These are phyloP conservation scores for Brachionichthys hirsutus DNA, from an alignment of 2,113 vertebrate species.

Conservation along the genomic window DNA sequence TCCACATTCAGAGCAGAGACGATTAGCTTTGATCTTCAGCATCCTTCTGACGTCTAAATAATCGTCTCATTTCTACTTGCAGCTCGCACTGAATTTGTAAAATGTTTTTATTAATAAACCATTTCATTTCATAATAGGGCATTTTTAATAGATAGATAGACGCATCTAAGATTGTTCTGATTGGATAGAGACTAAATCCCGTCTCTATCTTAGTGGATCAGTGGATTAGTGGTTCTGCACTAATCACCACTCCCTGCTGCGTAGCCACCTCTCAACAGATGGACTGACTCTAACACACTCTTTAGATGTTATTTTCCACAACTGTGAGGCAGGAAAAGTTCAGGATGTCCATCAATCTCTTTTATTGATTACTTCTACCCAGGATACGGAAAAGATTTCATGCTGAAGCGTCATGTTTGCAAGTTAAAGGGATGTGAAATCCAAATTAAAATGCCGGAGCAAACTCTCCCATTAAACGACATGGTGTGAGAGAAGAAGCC, in stretches of 20 bases:
- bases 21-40: too few species aligned
- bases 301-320: slow-evolving; percentile 6
- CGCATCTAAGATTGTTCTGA: too few species aligned
- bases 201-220: background rate
- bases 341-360: too few species aligned
- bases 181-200: too few species aligned
- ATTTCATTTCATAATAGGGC: too few species aligned
- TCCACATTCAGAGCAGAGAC: too few species aligned
- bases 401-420: slow-evolving; percentile 1
- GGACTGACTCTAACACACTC: background rate
- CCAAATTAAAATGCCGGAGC: background rate
- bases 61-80: too few species aligned
- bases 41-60: too few species aligned
- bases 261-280: slow-evolving; percentile 10
- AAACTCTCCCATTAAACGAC: slow-evolving; percentile 13
- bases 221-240: slow-evolving; percentile 22
- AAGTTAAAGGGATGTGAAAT: slow-evolving; percentile 16
- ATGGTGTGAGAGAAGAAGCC: too few species aligned
- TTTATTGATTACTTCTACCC: background rate
- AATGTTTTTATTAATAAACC: too few species aligned
- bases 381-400: slow-evolving; percentile 32
- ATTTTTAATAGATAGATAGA: too few species aligned
- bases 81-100: too few species aligned
- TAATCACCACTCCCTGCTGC: background rate
- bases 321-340: background rate